Percentiles rank a stretch among this genome's conserved stretches.
phyloP scores from a whole-genome alignment of 2,113 vertebrate species.

The Corydoras sp. region DNA sequence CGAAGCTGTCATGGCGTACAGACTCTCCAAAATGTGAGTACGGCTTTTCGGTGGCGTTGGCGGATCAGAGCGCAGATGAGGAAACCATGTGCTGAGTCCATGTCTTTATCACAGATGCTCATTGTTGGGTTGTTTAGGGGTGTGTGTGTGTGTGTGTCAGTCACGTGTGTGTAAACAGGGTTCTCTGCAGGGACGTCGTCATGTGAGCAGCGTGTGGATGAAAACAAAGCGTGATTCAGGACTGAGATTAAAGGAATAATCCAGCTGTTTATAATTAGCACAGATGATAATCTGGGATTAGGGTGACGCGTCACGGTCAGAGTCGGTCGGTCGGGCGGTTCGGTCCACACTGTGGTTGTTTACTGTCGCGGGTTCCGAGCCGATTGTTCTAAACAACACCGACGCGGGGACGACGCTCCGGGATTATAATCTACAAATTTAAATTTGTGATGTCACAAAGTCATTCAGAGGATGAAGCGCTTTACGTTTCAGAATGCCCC shows the following conservation, averaged over 20 bases:
- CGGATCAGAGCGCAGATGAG: neutral
- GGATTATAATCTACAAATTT: too few relatives aligned
- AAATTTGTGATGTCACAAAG: too few relatives aligned
- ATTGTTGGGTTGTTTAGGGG: constrained; percentile 36
- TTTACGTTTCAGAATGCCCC: too few relatives aligned
- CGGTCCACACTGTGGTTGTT: too few relatives aligned
- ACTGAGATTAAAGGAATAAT: neutral
- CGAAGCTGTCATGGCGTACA: constrained; percentile 63
- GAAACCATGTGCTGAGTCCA: constrained; percentile 57
- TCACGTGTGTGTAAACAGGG: constrained; percentile 18
- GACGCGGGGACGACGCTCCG: too few relatives aligned
- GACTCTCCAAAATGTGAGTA: constrained; percentile 72
- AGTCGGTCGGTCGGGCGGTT: too few relatives aligned
- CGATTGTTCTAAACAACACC: too few relatives aligned
- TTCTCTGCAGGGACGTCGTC: constrained; percentile 15
- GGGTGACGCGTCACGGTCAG: too few relatives aligned
- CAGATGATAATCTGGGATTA: too few relatives aligned
- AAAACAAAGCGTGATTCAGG: neutral
- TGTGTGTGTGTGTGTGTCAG: constrained; percentile 10
- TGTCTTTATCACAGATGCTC: constrained; percentile 44
- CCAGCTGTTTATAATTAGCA: too few relatives aligned
- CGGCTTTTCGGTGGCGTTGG: constrained; percentile 18
- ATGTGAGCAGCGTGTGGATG: constrained; percentile 2
- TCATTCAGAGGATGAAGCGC: too few relatives aligned
- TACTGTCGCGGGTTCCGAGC: too few relatives aligned